These are phyloP conservation scores for Monochamus alternatus DNA, from an alignment of 2,888 invertebrate genomes.

Conservation along the genomic window DNA sequence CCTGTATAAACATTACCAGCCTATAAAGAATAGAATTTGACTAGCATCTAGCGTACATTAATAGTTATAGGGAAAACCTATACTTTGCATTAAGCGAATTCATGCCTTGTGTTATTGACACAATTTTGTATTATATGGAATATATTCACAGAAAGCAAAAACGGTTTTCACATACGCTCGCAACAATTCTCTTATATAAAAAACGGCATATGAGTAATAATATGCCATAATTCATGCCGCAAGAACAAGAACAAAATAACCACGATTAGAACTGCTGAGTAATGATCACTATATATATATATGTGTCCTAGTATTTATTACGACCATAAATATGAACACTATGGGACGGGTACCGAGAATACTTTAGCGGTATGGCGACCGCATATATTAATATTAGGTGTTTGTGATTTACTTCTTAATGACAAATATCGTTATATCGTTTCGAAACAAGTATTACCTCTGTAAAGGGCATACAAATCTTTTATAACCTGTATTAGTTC, in stretches of 20 bases:
- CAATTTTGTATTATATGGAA: not conserved
- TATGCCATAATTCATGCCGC: not conserved
- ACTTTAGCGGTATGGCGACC: not conserved
- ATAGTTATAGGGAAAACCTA: too few relatives aligned
- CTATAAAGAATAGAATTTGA: too few relatives aligned
- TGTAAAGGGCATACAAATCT: not conserved
- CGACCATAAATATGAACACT: constrained; percentile 5
- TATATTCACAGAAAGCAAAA: not conserved
- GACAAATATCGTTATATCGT: not conserved
- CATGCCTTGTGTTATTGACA: not conserved
- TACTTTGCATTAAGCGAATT: too few relatives aligned
- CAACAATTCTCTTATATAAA: not conserved
- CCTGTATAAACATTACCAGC: too few relatives aligned
- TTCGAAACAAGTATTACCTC: not conserved
- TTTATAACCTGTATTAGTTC: too few relatives aligned
- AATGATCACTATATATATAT: not conserved
- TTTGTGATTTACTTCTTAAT: not conserved
- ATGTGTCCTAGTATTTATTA: constrained; percentile 11
- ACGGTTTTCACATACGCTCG: not conserved
- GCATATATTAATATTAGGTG: too few relatives aligned
- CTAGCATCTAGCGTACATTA: too few relatives aligned
- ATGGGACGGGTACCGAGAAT: constrained; percentile 6
- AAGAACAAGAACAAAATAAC: not conserved
- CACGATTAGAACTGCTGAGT: not conserved
- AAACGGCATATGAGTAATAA: not conserved